Conservation (phyloP, 92 coral and sea anemone genomes). For the Diadumene lineata region DNA sequence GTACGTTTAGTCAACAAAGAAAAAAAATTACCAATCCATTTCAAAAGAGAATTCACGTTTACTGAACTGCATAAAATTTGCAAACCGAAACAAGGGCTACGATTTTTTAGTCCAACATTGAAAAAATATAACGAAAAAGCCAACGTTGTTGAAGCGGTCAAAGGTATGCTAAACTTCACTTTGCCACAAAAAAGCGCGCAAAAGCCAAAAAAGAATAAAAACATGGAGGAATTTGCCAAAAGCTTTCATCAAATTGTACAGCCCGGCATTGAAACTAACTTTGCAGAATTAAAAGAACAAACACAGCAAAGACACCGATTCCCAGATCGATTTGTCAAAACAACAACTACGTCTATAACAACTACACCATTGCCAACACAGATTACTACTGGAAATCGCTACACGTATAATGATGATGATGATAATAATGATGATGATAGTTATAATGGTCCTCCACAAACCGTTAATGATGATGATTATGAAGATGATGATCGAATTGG, state of each 20-base stretch:
- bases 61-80: constrained; percentile 8
- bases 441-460: constrained; percentile 3
- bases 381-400: not conserved
- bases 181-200: not conserved
- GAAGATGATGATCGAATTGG: constrained; percentile 4
- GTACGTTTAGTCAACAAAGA: not conserved
- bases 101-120: constrained; percentile 6
- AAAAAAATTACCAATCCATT: not conserved
- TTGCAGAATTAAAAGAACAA: constrained; percentile 10
- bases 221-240: constrained; percentile 18
- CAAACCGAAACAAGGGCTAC: not conserved
- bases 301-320: not conserved
- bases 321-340: not conserved
- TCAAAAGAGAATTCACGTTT: not conserved
- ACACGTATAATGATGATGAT: constrained; percentile 14
- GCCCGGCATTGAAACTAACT: constrained; percentile 18
- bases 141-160: constrained; percentile 18
- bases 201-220: not conserved
- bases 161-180: constrained; percentile 27
- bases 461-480: constrained; percentile 22
- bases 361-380: not conserved
- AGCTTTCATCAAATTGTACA: constrained; percentile 10
- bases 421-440: constrained; percentile 7
- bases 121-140: constrained; percentile 22
- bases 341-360: not conserved